Percentiles rank a stretch among this genome's conserved stretches.
These are phyloP conservation scores for Himalopsyche tibetana DNA, from an alignment of 2,888 invertebrate species.

Conservation along the genomic window DNA sequence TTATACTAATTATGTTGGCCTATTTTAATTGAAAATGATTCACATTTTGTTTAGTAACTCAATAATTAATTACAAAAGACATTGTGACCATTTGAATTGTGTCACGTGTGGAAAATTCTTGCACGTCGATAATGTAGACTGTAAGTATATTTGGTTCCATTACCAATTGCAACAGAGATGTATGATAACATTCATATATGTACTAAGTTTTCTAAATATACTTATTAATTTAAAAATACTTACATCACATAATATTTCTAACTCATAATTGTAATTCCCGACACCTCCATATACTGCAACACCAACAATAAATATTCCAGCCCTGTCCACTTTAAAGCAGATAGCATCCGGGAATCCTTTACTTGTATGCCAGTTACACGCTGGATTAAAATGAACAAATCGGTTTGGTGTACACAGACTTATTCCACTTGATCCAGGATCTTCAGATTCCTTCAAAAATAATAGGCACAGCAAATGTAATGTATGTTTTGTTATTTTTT, in stretches of 20 bases:
- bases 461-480: too few relatives aligned
- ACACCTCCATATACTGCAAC: conserved; percentile 93
- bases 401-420: conserved; percentile 86
- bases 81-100: too few relatives aligned
- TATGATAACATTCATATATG: too few relatives aligned
- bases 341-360: conserved; percentile 98
- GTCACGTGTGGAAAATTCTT: too few relatives aligned
- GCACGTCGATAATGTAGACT: too few relatives aligned
- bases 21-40: too few relatives aligned
- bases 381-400: conserved; percentile 92
- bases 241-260: conserved; percentile 80
- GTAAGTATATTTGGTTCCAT: too few relatives aligned
- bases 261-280: conserved; percentile 92
- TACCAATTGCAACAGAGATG: too few relatives aligned
- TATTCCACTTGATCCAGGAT: conserved; percentile 80
- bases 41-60: too few relatives aligned
- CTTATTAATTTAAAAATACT: conserved; percentile 15
- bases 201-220: too few relatives aligned
- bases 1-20: too few relatives aligned
- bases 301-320: conserved; percentile 93
- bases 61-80: too few relatives aligned
- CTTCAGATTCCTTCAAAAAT: conserved; percentile 80
- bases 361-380: conserved; percentile 97
- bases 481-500: background rate
- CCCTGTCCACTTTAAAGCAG: conserved; percentile 93